Percentiles rank a stretch among this genome's conserved stretches.
Evolutionary conservation across 2,113 vertebrate species (phyloP).

Genomic region (Ginglymostoma cirratum): DNA sequence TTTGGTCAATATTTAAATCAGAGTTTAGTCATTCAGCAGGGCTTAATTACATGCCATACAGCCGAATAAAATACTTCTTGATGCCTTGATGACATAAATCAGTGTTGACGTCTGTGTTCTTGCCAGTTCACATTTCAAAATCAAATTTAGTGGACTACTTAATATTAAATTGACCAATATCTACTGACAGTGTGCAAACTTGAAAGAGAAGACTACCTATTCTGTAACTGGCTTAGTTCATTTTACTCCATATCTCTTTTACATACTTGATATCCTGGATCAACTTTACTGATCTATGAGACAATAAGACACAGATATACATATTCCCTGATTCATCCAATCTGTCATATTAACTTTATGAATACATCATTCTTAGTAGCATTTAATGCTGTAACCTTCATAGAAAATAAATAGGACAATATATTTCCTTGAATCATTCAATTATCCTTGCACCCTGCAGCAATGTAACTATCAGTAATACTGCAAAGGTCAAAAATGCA

Average conservation of each 20-base stretch:
- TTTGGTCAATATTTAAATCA: neutral
- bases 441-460: constrained; percentile 36
- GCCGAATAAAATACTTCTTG: neutral
- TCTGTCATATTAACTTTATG: constrained; percentile 19
- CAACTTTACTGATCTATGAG: constrained; percentile 1
- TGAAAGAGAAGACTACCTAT: neutral
- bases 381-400: constrained; percentile 26
- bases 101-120: neutral
- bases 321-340: neutral
- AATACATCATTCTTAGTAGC: constrained; percentile 10
- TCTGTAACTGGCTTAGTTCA: neutral
- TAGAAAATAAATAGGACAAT: constrained; percentile 33
- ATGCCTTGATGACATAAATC: neutral
- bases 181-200: neutral
- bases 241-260: neutral
- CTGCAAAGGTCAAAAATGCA: constrained; percentile 33
- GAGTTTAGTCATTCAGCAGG: neutral
- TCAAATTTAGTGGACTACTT: neutral
- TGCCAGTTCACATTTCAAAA: neutral
- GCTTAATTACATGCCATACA: neutral
- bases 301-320: neutral
- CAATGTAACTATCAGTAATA: constrained; percentile 14
- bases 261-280: neutral
- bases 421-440: constrained; percentile 38
- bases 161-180: neutral